Conservation (phyloP, 2,113 vertebrate genomes). For the Cromileptes altivelis region DNA sequence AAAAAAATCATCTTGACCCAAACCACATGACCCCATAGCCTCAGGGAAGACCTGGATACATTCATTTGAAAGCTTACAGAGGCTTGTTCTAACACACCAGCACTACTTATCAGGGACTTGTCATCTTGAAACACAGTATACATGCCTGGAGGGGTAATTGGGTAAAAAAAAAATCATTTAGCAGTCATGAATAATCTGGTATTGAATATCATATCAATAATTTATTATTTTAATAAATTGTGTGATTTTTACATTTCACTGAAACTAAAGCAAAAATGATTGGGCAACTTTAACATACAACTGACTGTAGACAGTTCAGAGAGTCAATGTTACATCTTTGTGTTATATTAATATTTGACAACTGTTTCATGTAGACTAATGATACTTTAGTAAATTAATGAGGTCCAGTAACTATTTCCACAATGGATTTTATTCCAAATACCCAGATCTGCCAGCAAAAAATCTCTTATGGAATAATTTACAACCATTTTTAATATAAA, state of each 20-base stretch:
- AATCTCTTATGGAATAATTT: not conserved
- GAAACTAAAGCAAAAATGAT: not conserved
- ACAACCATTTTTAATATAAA: not conserved
- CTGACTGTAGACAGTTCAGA: not conserved
- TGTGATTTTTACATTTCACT: not conserved
- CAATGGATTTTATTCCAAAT: not conserved
- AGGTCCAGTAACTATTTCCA: not conserved
- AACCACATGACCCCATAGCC: constrained; percentile 37
- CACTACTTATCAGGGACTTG: not conserved
- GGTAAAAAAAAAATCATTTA: not conserved
- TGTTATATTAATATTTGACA: not conserved
- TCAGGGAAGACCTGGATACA: constrained; percentile 19
- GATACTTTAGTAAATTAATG: not conserved
- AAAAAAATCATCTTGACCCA: constrained; percentile 34
- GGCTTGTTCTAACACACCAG: constrained; percentile 23
- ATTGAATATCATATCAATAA: not conserved
- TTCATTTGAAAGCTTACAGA: constrained; percentile 30
- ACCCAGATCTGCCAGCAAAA: not conserved
- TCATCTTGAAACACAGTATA: not conserved
- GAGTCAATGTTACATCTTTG: not conserved
- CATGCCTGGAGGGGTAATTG: too few species aligned
- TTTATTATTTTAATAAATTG: not conserved
- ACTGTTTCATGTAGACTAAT: not conserved
- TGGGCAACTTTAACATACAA: not conserved
- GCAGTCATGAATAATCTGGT: not conserved